These are phyloP conservation scores for Napeogenes sylphis DNA, from an alignment of 2,888 invertebrate species.

Conservation along the genomic window DNA sequence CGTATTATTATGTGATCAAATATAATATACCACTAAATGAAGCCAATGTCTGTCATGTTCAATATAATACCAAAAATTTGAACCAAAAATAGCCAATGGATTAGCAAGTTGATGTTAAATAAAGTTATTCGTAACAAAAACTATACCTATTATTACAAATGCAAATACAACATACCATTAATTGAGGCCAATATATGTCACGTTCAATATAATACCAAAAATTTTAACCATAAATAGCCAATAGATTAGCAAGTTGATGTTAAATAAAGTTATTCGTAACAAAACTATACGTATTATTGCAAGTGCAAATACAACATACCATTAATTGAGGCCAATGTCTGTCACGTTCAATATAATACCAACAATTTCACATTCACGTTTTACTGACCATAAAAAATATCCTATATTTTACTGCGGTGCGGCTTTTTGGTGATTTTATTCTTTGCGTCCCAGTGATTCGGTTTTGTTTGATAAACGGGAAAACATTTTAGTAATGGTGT, in stretches of 20 bases:
- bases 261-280: too few species aligned
- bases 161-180: constrained; percentile 8
- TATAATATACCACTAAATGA: constrained; percentile 13
- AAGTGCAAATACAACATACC: background rate
- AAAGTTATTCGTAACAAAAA: too few species aligned
- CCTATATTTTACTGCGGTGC: constrained; percentile 49
- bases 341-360: constrained; percentile 38
- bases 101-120: too few species aligned
- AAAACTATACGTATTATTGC: background rate
- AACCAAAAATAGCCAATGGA: too few species aligned
- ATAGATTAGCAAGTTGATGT: too few species aligned
- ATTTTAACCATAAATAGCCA: constrained; percentile 36
- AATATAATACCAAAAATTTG: constrained; percentile 36
- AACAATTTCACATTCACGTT: constrained; percentile 52
- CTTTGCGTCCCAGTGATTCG: constrained; percentile 35
- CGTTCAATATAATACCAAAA: constrained; percentile 42
- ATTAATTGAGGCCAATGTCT: constrained; percentile 28
- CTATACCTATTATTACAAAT: background rate
- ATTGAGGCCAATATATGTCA: constrained; percentile 32
- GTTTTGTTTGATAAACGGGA: constrained; percentile 26
- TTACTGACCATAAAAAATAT: constrained; percentile 61
- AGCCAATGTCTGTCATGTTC: constrained; percentile 34
- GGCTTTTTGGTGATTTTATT: constrained; percentile 46
- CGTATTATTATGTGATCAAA: background rate
- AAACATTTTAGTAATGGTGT: constrained; percentile 25